These are phyloP conservation scores for Poecilobothrus nobilitatus DNA, from an alignment of 2,888 invertebrate genomes.

Conservation along the genomic window DNA sequence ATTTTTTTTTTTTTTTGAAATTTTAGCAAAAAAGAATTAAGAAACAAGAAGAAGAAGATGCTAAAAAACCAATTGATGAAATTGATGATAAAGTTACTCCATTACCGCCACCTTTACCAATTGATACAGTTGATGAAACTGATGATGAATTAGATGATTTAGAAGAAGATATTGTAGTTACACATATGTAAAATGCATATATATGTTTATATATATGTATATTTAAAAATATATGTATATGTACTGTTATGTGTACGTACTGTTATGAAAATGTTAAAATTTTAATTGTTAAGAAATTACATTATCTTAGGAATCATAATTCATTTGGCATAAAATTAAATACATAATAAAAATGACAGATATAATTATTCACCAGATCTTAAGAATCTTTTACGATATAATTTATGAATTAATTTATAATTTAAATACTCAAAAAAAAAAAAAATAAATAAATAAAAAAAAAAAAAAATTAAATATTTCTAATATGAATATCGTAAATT, in stretches of 20 bases:
- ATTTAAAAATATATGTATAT: not conserved
- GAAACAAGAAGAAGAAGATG: conserved; percentile 53
- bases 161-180: conserved; percentile 80
- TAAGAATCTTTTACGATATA: too few relatives aligned
- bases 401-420: too few relatives aligned
- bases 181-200: conserved; percentile 53
- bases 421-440: too few relatives aligned
- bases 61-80: conserved; percentile 42
- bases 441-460: too few relatives aligned
- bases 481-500: too few relatives aligned
- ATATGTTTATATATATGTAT: not conserved
- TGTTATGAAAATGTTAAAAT: too few relatives aligned
- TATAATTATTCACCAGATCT: too few relatives aligned
- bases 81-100: conserved; percentile 54
- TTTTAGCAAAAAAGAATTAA: conserved; percentile 59
- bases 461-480: too few relatives aligned
- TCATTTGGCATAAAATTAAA: too few relatives aligned
- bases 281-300: too few relatives aligned
- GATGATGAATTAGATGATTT: conserved; percentile 82
- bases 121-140: conserved; percentile 58
- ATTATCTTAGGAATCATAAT: too few relatives aligned
- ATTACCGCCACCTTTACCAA: not conserved
- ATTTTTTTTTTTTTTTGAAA: conserved; percentile 5
- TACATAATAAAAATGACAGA: too few relatives aligned
- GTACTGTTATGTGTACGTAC: not conserved